Conservation (phyloP, 2,113 vertebrate genomes). For the Orientallactaga bullata region DNA sequence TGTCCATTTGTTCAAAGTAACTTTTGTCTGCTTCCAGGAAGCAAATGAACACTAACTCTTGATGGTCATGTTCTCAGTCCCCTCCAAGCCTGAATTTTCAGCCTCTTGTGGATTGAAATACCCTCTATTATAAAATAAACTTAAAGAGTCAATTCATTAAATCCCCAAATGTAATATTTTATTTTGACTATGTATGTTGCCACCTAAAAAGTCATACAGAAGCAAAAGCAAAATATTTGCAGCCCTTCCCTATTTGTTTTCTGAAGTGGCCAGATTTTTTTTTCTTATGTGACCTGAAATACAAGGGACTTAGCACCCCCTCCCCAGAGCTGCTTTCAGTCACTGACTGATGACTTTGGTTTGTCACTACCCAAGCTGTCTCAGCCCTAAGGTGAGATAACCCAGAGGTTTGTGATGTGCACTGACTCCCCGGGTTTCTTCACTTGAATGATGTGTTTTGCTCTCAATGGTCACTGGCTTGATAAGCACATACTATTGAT, state of each 20-base stretch:
- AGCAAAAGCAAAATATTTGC: neutral
- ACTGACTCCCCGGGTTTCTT: neutral
- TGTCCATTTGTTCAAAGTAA: neutral
- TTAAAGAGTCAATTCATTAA: neutral
- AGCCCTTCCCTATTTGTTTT: neutral
- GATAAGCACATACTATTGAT: neutral
- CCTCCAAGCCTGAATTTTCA: neutral
- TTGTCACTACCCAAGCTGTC: neutral
- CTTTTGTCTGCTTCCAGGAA: neutral
- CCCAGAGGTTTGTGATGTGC: neutral
- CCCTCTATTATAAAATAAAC: neutral
- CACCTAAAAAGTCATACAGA: neutral
- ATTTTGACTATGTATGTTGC: neutral
- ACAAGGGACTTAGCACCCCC: neutral
- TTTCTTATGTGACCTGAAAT: neutral
- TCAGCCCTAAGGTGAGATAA: neutral
- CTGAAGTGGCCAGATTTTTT: neutral
- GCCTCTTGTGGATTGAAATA: neutral
- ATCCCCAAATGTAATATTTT: neutral
- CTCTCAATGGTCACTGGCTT: neutral
- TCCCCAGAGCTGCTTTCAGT: neutral
- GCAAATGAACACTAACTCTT: conserved; percentile 31
- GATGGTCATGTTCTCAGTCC: neutral
- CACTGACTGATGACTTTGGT: too few species aligned
- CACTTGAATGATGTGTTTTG: neutral